phyloP scores from a whole-genome alignment of 2,888 invertebrate species.

The Oxytorus armatus region DNA sequence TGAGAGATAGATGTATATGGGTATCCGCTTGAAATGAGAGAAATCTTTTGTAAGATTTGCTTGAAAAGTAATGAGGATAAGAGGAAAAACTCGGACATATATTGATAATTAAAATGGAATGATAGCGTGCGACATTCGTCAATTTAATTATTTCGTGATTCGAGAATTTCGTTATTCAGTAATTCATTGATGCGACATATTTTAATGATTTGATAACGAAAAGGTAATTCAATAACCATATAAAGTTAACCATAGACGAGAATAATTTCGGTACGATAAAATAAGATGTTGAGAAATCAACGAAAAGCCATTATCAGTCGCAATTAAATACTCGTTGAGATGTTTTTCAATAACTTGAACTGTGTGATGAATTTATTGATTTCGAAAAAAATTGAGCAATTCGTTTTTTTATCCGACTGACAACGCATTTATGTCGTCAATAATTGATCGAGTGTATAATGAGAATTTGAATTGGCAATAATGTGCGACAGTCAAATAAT shows the following conservation, averaged over 20 bases:
- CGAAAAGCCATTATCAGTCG: too few relatives aligned
- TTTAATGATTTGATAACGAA: too few relatives aligned
- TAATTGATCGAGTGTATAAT: neutral
- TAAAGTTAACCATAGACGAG: too few relatives aligned
- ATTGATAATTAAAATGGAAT: neutral
- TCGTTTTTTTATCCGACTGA: neutral
- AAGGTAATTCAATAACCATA: too few relatives aligned
- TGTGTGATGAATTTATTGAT: neutral
- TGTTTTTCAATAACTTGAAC: too few relatives aligned
- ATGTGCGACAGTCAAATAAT: neutral
- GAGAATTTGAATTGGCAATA: neutral
- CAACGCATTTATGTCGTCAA: neutral
- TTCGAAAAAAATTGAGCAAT: neutral
- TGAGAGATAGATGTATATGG: neutral
- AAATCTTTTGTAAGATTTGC: slow-evolving; percentile 16
- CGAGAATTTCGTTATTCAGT: too few relatives aligned
- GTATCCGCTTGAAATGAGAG: neutral
- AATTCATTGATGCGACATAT: too few relatives aligned
- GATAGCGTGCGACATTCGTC: neutral
- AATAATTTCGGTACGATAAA: too few relatives aligned
- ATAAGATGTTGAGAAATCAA: too few relatives aligned
- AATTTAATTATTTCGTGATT: too few relatives aligned
- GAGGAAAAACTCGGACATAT: neutral
- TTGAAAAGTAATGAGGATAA: neutral
- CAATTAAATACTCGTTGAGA: too few relatives aligned